These are phyloP conservation scores for Myotis lucifugus DNA, from an alignment of 2,113 vertebrate species.

Conservation along the genomic window DNA sequence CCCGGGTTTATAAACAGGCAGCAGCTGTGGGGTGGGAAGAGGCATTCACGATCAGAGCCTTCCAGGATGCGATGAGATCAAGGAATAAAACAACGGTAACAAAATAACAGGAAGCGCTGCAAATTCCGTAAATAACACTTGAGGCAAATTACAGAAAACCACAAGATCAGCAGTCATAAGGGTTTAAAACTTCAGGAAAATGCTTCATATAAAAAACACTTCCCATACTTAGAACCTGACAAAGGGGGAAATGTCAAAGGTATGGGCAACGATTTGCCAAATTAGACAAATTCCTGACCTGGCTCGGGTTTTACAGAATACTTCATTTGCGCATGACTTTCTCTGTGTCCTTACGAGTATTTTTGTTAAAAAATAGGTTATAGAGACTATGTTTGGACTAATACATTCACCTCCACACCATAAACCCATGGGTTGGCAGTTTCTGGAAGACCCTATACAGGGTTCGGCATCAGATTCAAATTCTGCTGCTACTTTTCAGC, in stretches of 20 bases:
- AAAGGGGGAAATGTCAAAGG: neutral
- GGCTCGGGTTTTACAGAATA: neutral
- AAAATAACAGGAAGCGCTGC: slow-evolving; percentile 3
- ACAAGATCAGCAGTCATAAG: neutral
- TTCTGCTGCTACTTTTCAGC: neutral
- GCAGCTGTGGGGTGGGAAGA: slow-evolving; percentile 22
- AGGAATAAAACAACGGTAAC: neutral
- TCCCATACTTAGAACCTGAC: neutral
- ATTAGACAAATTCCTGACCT: neutral
- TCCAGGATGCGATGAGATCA: slow-evolving; percentile 10
- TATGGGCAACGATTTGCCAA: neutral
- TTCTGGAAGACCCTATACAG: neutral
- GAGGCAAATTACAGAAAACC: neutral
- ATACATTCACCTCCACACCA: too few species aligned
- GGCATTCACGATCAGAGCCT: neutral
- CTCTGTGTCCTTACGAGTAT: neutral
- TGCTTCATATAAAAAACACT: too few species aligned
- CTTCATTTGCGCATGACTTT: neutral
- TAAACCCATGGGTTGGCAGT: too few species aligned
- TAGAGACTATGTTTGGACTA: neutral
- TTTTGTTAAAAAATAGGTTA: neutral
- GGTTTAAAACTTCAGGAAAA: neutral
- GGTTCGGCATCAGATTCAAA: neutral
- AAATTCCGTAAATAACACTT: neutral
- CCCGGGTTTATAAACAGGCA: neutral